Evolutionary conservation across 2,888 invertebrate genomes (phyloP).

Genomic region (Acleris holmiana): DNA sequence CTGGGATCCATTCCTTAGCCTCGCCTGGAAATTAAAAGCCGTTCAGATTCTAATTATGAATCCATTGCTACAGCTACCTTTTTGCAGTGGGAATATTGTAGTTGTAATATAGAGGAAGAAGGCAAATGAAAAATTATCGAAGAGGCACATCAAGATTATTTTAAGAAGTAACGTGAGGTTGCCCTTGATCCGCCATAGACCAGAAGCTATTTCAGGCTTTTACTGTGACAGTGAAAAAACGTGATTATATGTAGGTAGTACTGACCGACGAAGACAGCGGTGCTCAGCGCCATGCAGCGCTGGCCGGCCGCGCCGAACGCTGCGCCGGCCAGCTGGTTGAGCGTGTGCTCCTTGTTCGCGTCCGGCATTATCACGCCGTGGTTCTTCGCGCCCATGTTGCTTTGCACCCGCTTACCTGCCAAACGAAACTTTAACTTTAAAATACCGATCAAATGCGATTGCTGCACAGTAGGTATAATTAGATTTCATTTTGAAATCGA

Average conservation of each 20-base stretch:
- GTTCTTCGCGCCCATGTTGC: constrained; percentile 99
- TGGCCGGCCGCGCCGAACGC: constrained; percentile 99
- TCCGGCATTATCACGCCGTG: constrained; percentile 98
- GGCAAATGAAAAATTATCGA: too few species aligned
- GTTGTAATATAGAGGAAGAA: too few species aligned
- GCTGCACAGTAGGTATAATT: too few species aligned
- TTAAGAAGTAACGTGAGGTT: too few species aligned
- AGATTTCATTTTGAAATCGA: too few species aligned
- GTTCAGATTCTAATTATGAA: neutral
- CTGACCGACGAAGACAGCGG: constrained; percentile 94
- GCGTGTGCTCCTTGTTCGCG: constrained; percentile 97
- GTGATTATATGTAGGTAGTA: neutral
- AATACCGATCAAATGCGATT: neutral
- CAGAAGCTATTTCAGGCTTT: too few species aligned
- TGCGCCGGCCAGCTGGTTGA: constrained; percentile 96
- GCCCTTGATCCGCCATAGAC: too few species aligned
- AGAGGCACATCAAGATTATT: too few species aligned
- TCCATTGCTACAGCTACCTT: too few species aligned
- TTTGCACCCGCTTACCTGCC: constrained; percentile 94
- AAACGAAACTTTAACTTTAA: neutral
- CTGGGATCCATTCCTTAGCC: constrained; percentile 96
- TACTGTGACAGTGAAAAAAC: too few species aligned
- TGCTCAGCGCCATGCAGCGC: constrained; percentile 99
- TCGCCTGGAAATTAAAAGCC: constrained; percentile 87
- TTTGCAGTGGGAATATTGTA: too few species aligned